Conservation (phyloP, 92 coral and sea anemone genomes). For the Zoanthus solanderi region DNA sequence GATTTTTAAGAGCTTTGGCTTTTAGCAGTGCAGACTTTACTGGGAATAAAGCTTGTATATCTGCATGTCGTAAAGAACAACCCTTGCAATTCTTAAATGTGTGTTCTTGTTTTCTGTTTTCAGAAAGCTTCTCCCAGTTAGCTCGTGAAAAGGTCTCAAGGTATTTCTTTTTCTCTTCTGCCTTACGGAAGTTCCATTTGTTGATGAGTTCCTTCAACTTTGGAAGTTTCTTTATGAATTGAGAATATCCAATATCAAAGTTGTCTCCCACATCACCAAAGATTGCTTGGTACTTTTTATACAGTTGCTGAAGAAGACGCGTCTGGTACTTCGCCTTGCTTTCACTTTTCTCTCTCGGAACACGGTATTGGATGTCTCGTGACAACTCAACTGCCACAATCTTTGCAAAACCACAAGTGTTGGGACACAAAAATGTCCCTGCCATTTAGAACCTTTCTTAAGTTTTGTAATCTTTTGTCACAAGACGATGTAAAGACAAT, state of each 20-base stretch:
- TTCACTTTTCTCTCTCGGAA: constrained; percentile 54
- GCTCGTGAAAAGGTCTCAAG: constrained; percentile 56
- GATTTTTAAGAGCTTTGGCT: constrained; percentile 53
- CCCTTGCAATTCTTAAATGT: constrained; percentile 51
- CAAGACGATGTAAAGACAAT: not conserved
- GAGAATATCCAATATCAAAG: constrained; percentile 34
- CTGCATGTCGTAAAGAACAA: constrained; percentile 52
- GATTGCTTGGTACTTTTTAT: constrained; percentile 23
- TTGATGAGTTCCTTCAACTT: constrained; percentile 43
- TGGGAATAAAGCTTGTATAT: constrained; percentile 49
- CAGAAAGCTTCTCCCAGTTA: constrained; percentile 49
- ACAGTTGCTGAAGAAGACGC: constrained; percentile 56
- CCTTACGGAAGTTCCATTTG: constrained; percentile 64
- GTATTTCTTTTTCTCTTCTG: constrained; percentile 52
- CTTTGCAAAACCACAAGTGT: constrained; percentile 70
- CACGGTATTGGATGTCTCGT: constrained; percentile 9
- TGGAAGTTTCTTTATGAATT: constrained; percentile 53
- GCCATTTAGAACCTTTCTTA: constrained; percentile 50
- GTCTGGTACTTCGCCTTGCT: constrained; percentile 54
- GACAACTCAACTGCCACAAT: constrained; percentile 59
- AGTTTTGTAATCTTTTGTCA: not conserved
- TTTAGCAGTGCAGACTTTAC: constrained; percentile 55
- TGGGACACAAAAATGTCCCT: constrained; percentile 72
- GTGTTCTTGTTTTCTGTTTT: constrained; percentile 50
- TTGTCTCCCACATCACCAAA: constrained; percentile 45